These are phyloP conservation scores for Laothoe populi DNA, from an alignment of 2,888 invertebrate species.

Conservation along the genomic window DNA sequence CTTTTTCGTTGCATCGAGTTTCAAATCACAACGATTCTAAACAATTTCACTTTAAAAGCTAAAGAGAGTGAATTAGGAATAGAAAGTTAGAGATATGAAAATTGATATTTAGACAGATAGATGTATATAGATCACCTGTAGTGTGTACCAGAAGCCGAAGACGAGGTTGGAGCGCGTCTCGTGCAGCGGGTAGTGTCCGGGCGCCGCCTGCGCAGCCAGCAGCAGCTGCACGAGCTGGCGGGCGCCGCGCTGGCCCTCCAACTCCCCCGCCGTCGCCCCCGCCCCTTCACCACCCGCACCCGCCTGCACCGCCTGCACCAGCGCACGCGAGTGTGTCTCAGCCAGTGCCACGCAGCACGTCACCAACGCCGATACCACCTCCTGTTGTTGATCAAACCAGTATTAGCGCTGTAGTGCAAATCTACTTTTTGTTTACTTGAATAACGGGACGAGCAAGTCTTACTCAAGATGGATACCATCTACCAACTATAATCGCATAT, in stretches of 20 bases:
- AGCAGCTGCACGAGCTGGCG: slow-evolving; percentile 88
- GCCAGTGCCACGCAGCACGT: slow-evolving; percentile 88
- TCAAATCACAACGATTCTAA: too few relatives aligned
- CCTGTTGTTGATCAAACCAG: slow-evolving; percentile 71
- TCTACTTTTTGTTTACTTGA: too few relatives aligned
- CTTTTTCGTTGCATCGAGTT: too few relatives aligned
- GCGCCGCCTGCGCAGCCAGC: slow-evolving; percentile 90
- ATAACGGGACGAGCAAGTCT: too few relatives aligned
- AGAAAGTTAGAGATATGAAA: too few relatives aligned
- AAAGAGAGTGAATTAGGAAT: too few relatives aligned
- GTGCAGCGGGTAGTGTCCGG: slow-evolving; percentile 94
- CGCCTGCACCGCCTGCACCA: slow-evolving; percentile 64
- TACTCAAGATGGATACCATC: too few relatives aligned
- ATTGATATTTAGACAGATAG: neutral
- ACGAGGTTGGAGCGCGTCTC: slow-evolving; percentile 94
- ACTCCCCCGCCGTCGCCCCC: slow-evolving; percentile 44
- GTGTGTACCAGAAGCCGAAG: slow-evolving; percentile 95
- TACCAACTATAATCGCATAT: too few relatives aligned
- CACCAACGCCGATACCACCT: slow-evolving; percentile 88
- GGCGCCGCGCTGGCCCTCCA: slow-evolving; percentile 50
- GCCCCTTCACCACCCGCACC: slow-evolving; percentile 42
- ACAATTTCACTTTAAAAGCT: too few relatives aligned
- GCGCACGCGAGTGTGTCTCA: slow-evolving; percentile 87
- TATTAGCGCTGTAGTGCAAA: too few relatives aligned
- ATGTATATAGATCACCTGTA: slow-evolving; percentile 86